Evolutionary conservation across 2,113 vertebrate species (phyloP).

Genomic region (Atherinomorus stipes): DNA sequence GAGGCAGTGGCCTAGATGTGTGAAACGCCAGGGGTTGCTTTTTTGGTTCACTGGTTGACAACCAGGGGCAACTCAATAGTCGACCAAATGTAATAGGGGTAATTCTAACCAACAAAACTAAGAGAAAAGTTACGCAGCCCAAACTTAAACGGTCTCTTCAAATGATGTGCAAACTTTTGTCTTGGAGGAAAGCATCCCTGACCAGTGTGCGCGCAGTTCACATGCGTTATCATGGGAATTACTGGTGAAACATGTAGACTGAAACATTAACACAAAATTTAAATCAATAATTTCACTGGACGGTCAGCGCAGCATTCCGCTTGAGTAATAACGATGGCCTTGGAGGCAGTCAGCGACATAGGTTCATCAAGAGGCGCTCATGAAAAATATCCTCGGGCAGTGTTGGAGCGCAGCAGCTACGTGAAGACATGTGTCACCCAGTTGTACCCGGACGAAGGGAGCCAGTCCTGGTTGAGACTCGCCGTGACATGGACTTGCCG

Average conservation of each 20-base stretch:
- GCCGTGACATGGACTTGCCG: constrained; percentile 73
- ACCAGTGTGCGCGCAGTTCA: constrained; percentile 8
- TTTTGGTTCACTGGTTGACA: constrained; percentile 65
- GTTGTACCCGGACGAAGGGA: constrained; percentile 55
- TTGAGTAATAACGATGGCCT: constrained; percentile 72
- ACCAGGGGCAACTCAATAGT: constrained; percentile 33
- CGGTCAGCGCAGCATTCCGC: constrained; percentile 29
- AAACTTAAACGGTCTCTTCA: neutral
- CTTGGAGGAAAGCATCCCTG: constrained; percentile 1
- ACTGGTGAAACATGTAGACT: constrained; percentile 21
- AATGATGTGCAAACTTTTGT: constrained; percentile 7
- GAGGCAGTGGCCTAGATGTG: constrained; percentile 70
- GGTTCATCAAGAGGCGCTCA: constrained; percentile 65
- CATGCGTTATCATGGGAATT: constrained; percentile 21
- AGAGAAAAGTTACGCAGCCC: constrained; percentile 41
- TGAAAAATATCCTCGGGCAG: constrained; percentile 72
- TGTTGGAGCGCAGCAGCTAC: constrained; percentile 71
- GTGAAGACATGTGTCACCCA: constrained; percentile 70
- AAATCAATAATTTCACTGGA: constrained; percentile 13
- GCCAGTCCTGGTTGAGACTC: constrained; percentile 65
- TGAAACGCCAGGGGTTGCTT: constrained; percentile 71
- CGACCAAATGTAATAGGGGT: constrained; percentile 41
- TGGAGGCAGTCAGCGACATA: constrained; percentile 68
- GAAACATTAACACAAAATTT: constrained; percentile 14
- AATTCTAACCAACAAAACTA: constrained; percentile 36